These are phyloP conservation scores for Hestina assimilis DNA, from an alignment of 1,140 invertebrate species.

Conservation along the genomic window DNA sequence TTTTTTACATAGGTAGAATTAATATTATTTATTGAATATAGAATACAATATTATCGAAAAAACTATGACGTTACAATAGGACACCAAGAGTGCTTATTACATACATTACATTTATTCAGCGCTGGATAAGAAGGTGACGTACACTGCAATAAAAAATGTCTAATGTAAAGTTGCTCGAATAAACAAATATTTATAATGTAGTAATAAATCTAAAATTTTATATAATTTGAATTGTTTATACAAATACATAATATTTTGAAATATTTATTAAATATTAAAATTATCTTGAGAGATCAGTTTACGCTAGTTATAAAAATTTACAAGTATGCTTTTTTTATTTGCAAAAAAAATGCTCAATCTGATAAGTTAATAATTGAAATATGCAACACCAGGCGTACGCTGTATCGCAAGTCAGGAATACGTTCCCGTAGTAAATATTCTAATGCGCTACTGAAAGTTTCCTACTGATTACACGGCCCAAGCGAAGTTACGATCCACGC, in stretches of 20 bases:
- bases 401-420: conserved; percentile 51
- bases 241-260: conserved; percentile 73
- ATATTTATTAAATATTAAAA: conserved; percentile 74
- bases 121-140: conserved; percentile 58
- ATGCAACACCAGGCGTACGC: conserved; percentile 1
- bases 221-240: conserved; percentile 71
- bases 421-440: conserved; percentile 60
- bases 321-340: conserved; percentile 59
- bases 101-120: conserved; percentile 68
- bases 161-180: conserved; percentile 61
- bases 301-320: conserved; percentile 77
- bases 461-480: conserved; percentile 63
- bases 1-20: conserved; percentile 75
- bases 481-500: conserved; percentile 47
- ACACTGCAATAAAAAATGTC: conserved; percentile 54
- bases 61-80: conserved; percentile 73
- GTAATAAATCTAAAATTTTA: conserved; percentile 68
- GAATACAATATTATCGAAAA: conserved; percentile 76
- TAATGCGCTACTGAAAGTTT: conserved; percentile 59
- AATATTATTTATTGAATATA: conserved; percentile 76
- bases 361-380: conserved; percentile 10
- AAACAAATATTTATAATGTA: conserved; percentile 64
- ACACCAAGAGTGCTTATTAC: conserved; percentile 70
- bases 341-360: conserved; percentile 28
- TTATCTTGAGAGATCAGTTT: conserved; percentile 77